Base-by-base conservation (phyloP, 1,140 invertebrate genomes). In the Lineus longissimus region DNA sequence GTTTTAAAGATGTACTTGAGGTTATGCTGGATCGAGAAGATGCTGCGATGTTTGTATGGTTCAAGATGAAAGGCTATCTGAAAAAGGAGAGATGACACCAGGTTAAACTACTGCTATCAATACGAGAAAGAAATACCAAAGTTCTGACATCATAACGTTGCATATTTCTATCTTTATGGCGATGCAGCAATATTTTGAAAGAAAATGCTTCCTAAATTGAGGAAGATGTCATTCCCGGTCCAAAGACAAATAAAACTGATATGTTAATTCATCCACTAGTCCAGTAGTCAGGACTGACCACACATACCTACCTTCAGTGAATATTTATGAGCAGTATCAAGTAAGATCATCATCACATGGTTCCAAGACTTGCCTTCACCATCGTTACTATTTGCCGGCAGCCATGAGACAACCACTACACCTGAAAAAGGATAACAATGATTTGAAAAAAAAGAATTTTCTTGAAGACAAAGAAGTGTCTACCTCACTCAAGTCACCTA, bases 51-150 rank as follows among this genome's bases (percentile, higher is more conserved):
- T 64, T 79, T 77, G 72, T 81, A 85, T 31, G 84, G 84, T 69
- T 85, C 84, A 47, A 85, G 73, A 67, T 85, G 84, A 65, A 85
- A 76, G 58, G 76, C 67, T 45, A 81, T 70, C 79, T 80, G 62
- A 60, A 71, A 63, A 31, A 45, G 58, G 61, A 55, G 27, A 55
- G 2, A 61, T 13, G 7, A 40, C n/a, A n/a, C n/a, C n/a, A n/a
- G n/a, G n/a, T n/a, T n/a, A n/a, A n/a, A n/a, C n/a, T n/a, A n/a
- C n/a, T n/a, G n/a, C n/a, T n/a, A n/a, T n/a, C n/a, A n/a, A n/a
- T n/a, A n/a, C n/a, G n/a, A n/a, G n/a, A n/a, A n/a, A n/a, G n/a
- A n/a, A n/a, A n/a, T n/a, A n/a, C n/a, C n/a, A n/a, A n/a, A n/a
- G n/a, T n/a, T n/a, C n/a, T n/a, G n/a, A n/a, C n/a, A n/a, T n/a